A percentile compares a stretch with the other conserved stretches of the same genome.
Conservation (phyloP, 2,113 vertebrate species). For the Bufo bufo region DNA sequence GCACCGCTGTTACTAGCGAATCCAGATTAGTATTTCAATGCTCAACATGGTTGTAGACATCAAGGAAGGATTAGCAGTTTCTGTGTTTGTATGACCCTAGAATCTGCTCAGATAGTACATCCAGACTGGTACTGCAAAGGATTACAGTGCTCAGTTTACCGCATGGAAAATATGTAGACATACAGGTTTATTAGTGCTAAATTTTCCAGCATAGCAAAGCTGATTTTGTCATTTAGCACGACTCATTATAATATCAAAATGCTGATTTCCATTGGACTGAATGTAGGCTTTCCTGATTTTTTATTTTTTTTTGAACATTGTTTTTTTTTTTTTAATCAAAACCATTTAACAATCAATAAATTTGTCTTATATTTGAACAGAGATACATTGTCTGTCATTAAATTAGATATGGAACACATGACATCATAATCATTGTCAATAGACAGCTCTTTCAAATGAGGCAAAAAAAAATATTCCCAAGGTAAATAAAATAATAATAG, state of each 20-base stretch:
- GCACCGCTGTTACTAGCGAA: slow-evolving; percentile 12
- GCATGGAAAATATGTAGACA: background rate
- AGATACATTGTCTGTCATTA: too few species aligned
- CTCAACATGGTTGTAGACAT: slow-evolving; percentile 20
- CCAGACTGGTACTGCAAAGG: background rate
- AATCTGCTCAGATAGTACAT: background rate
- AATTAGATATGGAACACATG: too few species aligned
- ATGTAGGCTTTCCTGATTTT: too few species aligned
- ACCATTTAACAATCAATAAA: too few species aligned
- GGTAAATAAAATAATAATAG: too few species aligned
- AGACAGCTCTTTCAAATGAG: too few species aligned
- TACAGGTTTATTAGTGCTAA: background rate
- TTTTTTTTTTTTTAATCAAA: too few species aligned
- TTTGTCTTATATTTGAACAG: too few species aligned
- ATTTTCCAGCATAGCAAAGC: background rate
- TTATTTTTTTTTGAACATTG: too few species aligned
- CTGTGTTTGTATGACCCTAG: background rate
- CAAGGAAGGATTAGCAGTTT: slow-evolving; percentile 22
- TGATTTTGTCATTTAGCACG: background rate
- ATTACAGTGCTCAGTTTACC: background rate
- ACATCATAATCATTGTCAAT: too few species aligned
- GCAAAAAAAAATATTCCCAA: too few species aligned
- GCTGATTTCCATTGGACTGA: too few species aligned
- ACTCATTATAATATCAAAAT: background rate
- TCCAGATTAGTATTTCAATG: slow-evolving; percentile 43